Evolutionary conservation across 1,140 invertebrate genomes (phyloP), one percentile per base, ranked within the genome.

Genomic region (Ips nitidus): DNA sequence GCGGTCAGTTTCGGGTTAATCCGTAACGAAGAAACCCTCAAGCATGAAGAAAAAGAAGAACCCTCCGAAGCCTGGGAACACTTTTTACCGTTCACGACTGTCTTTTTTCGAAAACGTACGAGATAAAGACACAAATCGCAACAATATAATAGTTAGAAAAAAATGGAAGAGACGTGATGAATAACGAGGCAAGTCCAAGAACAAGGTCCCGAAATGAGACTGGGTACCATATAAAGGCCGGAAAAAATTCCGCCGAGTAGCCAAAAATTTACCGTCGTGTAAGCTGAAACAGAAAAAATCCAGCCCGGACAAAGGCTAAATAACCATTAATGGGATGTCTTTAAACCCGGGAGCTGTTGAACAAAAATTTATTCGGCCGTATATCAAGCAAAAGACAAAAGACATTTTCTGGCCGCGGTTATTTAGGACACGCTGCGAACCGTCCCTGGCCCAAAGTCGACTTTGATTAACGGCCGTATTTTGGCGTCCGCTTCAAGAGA

Each of bases 371-470:
- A 57, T 63, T 61, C 58, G 3, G 59, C 52, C 59, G 55, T 69
- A 69, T 69, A 69, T 69, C 59, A 69, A 69, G 8, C 41, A 63
- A 69, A 69, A 69, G 67, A 69, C 67, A 68, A 69, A 69, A 57
- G 67, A 69, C 67, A 56, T 69, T 60, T 68, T 66, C 65, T 58
- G 8, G 40, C 41, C 43, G 6, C 52, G 61, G 43, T 58, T 66
- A 58, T 66, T 66, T 57, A 57, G 52, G 39, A 55, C 63, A 66
- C 37, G 63, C 53, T 66, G 63, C 4, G 52, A 57, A 45, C 42
- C 59, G 50, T 62, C 45, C 39, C n/a, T 8, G 6, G 41, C 38
- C 41, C 41, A 59, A 55, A 55, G 52, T 42, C 41, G 42, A 5
- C 59, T 22, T 50, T 62, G 45, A 62, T 38, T 50, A 47, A 45